Evolutionary conservation across 2,797 vertebrate genomes (phyloP).

Genomic region (Arremon brunneinucha): DNA sequence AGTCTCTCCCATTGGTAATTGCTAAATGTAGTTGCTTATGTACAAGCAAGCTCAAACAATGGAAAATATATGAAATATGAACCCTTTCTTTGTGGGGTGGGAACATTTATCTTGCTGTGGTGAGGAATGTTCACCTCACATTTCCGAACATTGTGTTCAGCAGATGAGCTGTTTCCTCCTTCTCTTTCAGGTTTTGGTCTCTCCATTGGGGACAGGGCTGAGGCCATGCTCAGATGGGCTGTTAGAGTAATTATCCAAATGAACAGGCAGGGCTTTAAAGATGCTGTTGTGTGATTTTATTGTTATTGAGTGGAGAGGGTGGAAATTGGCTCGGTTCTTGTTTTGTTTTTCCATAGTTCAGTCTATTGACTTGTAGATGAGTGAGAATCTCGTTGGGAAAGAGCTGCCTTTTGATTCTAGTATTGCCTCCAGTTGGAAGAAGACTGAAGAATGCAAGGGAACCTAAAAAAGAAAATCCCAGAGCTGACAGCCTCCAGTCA

Average conservation of each 20-base stretch:
- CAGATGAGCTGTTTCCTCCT: constrained; percentile 50
- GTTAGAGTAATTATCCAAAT: constrained; percentile 35
- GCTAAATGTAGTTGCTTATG: neutral
- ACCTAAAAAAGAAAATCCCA: neutral
- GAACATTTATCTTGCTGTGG: neutral
- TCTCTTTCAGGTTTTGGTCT: neutral
- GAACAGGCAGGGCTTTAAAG: neutral
- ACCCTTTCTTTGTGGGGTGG: neutral
- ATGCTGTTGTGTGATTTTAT: neutral
- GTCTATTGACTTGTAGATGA: neutral
- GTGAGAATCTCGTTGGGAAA: neutral
- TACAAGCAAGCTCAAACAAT: constrained; percentile 19
- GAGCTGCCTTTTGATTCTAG: neutral
- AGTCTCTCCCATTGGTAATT: neutral
- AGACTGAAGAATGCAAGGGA: neutral
- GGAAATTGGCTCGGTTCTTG: neutral
- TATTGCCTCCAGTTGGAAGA: neutral
- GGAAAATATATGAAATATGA: constrained; percentile 25
- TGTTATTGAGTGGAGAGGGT: neutral
- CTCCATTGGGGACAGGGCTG: neutral
- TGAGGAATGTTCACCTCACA: constrained; percentile 37
- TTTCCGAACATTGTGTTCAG: constrained; percentile 58
- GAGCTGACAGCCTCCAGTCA: neutral
- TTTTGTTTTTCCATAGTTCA: neutral
- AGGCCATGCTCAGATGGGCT: neutral